Percentiles rank a stretch among this genome's conserved stretches.
Conservation (phyloP, 2,113 vertebrate species). For the Montifringilla adamsi region DNA sequence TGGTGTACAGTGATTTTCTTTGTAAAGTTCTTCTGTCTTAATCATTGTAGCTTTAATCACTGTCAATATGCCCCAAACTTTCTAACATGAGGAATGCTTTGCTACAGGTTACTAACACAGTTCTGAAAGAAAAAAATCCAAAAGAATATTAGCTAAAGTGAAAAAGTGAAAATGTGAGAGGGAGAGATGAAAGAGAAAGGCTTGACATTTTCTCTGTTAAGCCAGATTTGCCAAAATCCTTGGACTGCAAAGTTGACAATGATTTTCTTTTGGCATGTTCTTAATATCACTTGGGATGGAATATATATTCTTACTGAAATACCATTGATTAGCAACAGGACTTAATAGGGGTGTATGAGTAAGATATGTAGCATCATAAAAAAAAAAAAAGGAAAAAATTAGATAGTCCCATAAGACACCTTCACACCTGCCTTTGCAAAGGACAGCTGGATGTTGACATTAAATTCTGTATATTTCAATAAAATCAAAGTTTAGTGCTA, state of each 20-base stretch:
- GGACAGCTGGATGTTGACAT: not conserved
- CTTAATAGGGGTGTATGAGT: not conserved
- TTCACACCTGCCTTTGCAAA: not conserved
- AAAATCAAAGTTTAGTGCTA: not conserved
- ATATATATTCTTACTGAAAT: not conserved
- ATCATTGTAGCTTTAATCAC: not conserved
- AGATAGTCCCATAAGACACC: not conserved
- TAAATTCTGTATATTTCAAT: not conserved
- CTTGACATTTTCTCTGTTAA: not conserved
- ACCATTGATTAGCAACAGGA: not conserved
- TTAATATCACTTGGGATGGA: not conserved
- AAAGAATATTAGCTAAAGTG: not conserved
- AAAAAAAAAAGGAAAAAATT: rapidly evolving
- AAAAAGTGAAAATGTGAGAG: not conserved
- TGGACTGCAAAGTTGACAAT: not conserved
- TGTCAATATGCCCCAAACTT: not conserved
- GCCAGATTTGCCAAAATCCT: not conserved
- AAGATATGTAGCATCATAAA: not conserved
- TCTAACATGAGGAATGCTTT: not conserved
- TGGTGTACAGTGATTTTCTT: not conserved
- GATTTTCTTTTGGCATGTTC: not conserved
- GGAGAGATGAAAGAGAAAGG: not conserved
- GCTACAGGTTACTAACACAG: not conserved
- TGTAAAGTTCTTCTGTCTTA: not conserved
- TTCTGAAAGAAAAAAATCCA: too few relatives aligned